Conservation (phyloP, 2,797 vertebrate species). For the Tadarida brasiliensis region DNA sequence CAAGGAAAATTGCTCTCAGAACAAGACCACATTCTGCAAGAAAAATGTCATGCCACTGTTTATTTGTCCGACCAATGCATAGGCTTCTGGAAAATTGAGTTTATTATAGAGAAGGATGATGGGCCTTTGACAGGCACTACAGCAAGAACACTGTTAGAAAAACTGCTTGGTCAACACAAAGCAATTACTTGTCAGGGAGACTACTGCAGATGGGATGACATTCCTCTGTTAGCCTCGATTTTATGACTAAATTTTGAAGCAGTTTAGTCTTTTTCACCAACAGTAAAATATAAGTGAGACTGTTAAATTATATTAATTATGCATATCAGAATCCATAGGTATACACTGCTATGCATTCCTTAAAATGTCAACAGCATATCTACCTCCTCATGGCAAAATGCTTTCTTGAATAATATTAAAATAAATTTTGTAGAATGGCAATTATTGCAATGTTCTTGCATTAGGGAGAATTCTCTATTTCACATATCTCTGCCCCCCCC, state of each 20-base stretch:
- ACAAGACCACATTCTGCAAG: constrained; percentile 72
- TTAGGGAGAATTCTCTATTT: background rate
- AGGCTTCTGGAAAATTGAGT: constrained; percentile 68
- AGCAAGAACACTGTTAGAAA: constrained; percentile 44
- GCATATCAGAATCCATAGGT: background rate
- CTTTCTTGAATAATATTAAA: background rate
- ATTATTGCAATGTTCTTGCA: background rate
- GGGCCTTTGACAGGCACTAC: constrained; percentile 43
- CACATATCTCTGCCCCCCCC: background rate
- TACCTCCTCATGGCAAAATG: background rate
- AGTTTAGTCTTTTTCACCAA: constrained; percentile 40
- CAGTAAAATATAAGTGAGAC: background rate
- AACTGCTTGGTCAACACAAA: constrained; percentile 57
- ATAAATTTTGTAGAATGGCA: background rate
- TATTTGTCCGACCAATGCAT: constrained; percentile 71
- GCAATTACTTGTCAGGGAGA: constrained; percentile 61
- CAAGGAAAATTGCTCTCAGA: constrained; percentile 79
- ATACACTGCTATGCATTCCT: background rate
- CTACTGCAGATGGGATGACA: background rate
- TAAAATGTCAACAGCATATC: background rate
- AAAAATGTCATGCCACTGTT: constrained; percentile 75
- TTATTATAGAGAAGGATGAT: constrained; percentile 67
- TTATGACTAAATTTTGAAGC: constrained; percentile 32
- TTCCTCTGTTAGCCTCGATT: background rate
- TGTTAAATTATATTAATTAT: constrained; percentile 46